Conservation (phyloP, 2,797 vertebrate species). For the Dermochelys coriacea region DNA sequence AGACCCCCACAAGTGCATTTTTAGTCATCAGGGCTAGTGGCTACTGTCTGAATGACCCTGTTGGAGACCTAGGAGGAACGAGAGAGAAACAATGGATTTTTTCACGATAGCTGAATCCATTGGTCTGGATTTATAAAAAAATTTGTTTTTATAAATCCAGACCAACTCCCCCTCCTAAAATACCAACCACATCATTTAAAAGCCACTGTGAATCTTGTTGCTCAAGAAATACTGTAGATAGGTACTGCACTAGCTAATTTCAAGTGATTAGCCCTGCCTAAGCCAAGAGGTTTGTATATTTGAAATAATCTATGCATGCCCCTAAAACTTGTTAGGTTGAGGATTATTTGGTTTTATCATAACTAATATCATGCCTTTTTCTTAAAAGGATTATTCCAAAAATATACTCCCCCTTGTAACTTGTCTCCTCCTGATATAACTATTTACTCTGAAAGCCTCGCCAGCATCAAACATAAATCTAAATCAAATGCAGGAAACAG, state of each 20-base stretch:
- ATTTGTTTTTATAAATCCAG: conserved; percentile 44
- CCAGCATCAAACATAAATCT: not conserved
- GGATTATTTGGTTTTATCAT: not conserved
- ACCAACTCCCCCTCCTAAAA: conserved; percentile 8
- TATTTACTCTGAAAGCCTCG: conserved; percentile 19
- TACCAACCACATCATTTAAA: not conserved
- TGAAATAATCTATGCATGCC: fast-evolving
- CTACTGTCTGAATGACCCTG: not conserved
- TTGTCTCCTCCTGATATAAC: not conserved
- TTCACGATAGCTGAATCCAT: conserved; percentile 16
- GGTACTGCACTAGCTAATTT: not conserved
- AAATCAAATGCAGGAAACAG: conserved; percentile 1
- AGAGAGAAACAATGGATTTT: conserved; percentile 14
- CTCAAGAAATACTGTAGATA: not conserved
- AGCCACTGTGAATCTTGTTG: not conserved
- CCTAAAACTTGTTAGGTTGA: not conserved
- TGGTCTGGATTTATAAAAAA: too few species aligned
- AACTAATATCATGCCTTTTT: not conserved
- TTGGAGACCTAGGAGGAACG: not conserved
- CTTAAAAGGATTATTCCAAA: not conserved
- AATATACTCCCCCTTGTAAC: not conserved
- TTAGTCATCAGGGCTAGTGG: not conserved
- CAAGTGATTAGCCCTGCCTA: not conserved
- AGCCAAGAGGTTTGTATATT: not conserved
- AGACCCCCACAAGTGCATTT: not conserved